Percentiles rank a stretch among this genome's conserved stretches.
Evolutionary conservation across 2,113 vertebrate species (phyloP).

Genomic region (Hippocampus barbouri): DNA sequence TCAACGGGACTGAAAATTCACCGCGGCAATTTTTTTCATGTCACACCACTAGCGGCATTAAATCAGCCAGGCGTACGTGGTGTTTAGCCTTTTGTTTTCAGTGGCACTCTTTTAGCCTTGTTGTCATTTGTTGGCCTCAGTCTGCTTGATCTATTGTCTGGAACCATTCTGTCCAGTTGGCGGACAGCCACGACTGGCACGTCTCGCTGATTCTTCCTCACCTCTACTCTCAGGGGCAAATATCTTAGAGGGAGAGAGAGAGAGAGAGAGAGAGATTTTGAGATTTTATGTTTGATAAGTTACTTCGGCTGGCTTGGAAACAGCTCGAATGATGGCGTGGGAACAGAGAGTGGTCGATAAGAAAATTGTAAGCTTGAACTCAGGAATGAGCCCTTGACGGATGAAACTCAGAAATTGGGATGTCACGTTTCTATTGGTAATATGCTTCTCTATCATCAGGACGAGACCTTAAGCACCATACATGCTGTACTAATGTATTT

Average conservation of each 20-base stretch:
- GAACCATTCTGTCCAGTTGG: constrained; percentile 17
- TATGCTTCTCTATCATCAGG: not conserved
- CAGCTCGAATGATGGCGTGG: constrained; percentile 34
- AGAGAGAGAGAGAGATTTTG: not conserved
- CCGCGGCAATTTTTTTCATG: not conserved
- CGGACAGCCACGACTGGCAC: constrained; percentile 42
- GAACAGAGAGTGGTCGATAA: constrained; percentile 46
- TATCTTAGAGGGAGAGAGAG: not conserved
- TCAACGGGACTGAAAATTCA: too few species aligned
- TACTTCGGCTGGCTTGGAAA: constrained; percentile 27
- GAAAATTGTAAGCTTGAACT: constrained; percentile 21
- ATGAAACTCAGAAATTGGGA: constrained; percentile 33
- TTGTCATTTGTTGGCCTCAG: constrained; percentile 8
- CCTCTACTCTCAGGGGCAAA: constrained; percentile 36
- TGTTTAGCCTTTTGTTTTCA: constrained; percentile 3
- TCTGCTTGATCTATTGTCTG: constrained; percentile 12
- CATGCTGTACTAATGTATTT: too few species aligned
- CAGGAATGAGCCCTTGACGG: constrained; percentile 23
- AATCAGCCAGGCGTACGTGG: not conserved
- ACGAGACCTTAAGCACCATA: not conserved
- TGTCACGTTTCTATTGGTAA: not conserved
- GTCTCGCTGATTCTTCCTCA: constrained; percentile 28
- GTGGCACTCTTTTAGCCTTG: not conserved
- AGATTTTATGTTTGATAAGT: constrained; percentile 26
- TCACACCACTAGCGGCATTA: not conserved